Base-by-base conservation (phyloP, 2,888 invertebrate genomes). In the Tachina grossa region DNA sequence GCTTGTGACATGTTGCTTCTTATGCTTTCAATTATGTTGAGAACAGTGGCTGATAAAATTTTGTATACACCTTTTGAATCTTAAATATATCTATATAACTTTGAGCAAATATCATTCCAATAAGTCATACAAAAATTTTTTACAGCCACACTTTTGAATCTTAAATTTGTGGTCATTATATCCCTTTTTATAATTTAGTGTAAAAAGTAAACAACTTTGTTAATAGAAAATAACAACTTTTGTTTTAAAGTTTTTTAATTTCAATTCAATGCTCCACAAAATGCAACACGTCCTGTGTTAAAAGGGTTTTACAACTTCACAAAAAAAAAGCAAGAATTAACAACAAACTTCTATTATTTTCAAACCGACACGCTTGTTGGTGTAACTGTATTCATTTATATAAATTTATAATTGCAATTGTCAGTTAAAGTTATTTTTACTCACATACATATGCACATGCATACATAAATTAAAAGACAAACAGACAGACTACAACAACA, bases 361-460 rank as follows among this genome's bases (percentile, higher is more conserved):
- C 13, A 76, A 65, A 55, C 9, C 31, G 55, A 57, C 39, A 31
- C 31, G 39, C 53, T 31, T 9, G 16, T 39, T n/a, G 14, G 31
- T 76, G 47, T 45, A 39, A 1, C 1, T 51, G 43, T 71, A 11
- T 19, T 10, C 45, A 22, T 49, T 68, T 79, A 47, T 79, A 63
- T 53, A 72, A 83, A 83, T 49, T 79, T 84, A 59, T 76, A 84
- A 80, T 84, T 80, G 69, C 66, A 76, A 79, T 84, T 80, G 79
- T 71, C 79, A 75, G 71, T 71, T 79, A 43, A 79, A 75, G 69
- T 71, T 84, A 39, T 74, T 75, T 75, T 69, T 47, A 14, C 14
- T 39, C 47, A 16, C n/a, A 68, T 1, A 75, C 11, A 39, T 39
- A 6, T 6, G 1, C 6, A 31, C 31, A 31, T 31, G 4, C 16